Percentiles rank a stretch among this genome's conserved stretches.
Evolutionary conservation across 2,113 vertebrate species (phyloP).

Genomic region (Salvator merianae): DNA sequence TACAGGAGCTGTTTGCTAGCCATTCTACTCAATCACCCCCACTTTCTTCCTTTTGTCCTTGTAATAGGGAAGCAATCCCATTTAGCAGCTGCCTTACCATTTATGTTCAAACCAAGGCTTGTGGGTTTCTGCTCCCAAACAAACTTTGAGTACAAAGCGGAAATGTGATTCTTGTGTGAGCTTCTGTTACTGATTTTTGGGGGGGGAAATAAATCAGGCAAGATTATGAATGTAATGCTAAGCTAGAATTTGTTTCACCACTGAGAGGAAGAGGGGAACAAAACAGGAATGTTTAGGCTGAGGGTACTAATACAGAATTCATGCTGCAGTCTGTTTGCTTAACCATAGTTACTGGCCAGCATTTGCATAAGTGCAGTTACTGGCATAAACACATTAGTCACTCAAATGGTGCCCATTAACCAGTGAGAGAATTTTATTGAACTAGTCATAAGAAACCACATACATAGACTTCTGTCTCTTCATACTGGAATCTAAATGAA

Average conservation of each 20-base stretch:
- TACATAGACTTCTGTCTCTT: conserved; percentile 7
- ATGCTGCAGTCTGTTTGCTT: background rate
- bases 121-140: background rate
- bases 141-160: background rate
- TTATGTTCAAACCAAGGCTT: background rate
- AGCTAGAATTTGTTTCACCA: background rate
- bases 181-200: background rate
- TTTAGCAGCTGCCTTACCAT: background rate
- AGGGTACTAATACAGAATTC: background rate
- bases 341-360: background rate
- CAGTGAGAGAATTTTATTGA: background rate
- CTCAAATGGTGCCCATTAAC: background rate
- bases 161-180: background rate
- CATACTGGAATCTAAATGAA: conserved; percentile 1
- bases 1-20: no score
- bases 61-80: background rate
- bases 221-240: background rate
- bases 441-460: background rate
- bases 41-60: background rate
- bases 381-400: background rate
- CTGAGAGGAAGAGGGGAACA: background rate
- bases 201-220: background rate
- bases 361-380: background rate
- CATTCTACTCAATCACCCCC: background rate
- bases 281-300: background rate